Evolutionary conservation across 1,140 invertebrate species (phyloP), one percentile per base, ranked within the genome.

Genomic region (Drosophila paulistorum): DNA sequence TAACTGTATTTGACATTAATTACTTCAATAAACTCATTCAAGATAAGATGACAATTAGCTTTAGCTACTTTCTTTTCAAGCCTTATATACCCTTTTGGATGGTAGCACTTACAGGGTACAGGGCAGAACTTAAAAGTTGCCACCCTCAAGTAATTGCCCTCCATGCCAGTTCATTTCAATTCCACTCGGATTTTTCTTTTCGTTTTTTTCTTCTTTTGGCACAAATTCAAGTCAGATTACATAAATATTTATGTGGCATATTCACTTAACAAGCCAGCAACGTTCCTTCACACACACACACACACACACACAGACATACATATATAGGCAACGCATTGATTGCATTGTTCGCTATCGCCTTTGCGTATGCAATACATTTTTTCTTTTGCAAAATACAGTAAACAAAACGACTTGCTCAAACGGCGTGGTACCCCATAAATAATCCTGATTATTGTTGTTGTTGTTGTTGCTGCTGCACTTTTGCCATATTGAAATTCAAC

Each of bases 261-360:
- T 51, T 69, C 83, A 86, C 79, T 87, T 86, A 83, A 71, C 82
- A 74, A 77, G 73, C 74, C 74, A 77, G 59, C 66, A 77, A 77
- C 74, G 74, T 76, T 77, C 6, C 54, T 77, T 70, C 11, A 39
- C 37, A 39, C 30, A 30, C 6, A 30, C 30, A 30, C 26, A 30
- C 77, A 6, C 26, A 30, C 5, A 37, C 10, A 17, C 17, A 17
- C 17, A 17, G 0, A 17, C 17, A 10, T 37, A 10, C 9, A 37
- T 76, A 68, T 76, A 75, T 10, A 10, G 35, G 57, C 66, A 39
- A 26, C 51, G 68, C 60, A 67, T 67, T 75, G 37, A 42, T 45
- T 45, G 61, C 66, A 64, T 65, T 77, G 74, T 75, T 75, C 63
- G 73, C 42, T 74, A 42, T 33, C 69, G 11, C 48, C 35, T 65